These are phyloP conservation scores for Geodia barretti DNA, from an alignment of 37 sponge, comb jelly and placozoan genomes.

Conservation along the genomic window DNA sequence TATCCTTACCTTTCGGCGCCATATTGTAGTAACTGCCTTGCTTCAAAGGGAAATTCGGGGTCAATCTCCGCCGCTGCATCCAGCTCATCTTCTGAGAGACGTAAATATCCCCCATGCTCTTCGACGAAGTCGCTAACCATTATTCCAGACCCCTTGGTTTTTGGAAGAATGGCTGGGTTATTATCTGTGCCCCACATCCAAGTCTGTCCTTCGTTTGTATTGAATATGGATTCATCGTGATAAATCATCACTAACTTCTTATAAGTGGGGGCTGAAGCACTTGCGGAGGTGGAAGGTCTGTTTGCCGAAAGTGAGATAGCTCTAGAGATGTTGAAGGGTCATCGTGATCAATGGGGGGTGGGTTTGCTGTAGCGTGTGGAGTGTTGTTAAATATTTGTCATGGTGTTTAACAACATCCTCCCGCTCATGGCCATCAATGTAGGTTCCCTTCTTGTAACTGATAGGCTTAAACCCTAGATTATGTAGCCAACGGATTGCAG, in stretches of 20 bases:
- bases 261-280: background rate
- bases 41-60: constrained; percentile 10
- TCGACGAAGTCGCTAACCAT: constrained; percentile 49
- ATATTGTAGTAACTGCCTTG: constrained; percentile 35
- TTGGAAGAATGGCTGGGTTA: constrained; percentile 29
- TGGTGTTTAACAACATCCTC: constrained; percentile 13
- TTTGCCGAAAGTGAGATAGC: too few relatives aligned
- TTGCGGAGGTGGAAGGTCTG: too few relatives aligned
- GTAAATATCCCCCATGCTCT: constrained; percentile 22
- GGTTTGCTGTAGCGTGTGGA: background rate
- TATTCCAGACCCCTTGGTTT: constrained; percentile 41
- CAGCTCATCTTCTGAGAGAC: constrained; percentile 5
- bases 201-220: constrained; percentile 29
- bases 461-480: constrained; percentile 20
- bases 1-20: constrained; percentile 38
- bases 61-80: background rate
- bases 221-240: constrained; percentile 48
- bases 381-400: background rate
- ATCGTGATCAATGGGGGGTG: too few relatives aligned
- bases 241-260: constrained; percentile 34
- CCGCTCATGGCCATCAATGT: constrained; percentile 47
- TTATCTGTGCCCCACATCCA: constrained; percentile 35
- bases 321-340: too few relatives aligned
- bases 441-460: constrained; percentile 21
- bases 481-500: constrained; percentile 35